A percentile compares a stretch with the other conserved stretches of the same genome.
Conservation (phyloP, 2,113 vertebrate genomes). For the Tachysurus fulvidraco region DNA sequence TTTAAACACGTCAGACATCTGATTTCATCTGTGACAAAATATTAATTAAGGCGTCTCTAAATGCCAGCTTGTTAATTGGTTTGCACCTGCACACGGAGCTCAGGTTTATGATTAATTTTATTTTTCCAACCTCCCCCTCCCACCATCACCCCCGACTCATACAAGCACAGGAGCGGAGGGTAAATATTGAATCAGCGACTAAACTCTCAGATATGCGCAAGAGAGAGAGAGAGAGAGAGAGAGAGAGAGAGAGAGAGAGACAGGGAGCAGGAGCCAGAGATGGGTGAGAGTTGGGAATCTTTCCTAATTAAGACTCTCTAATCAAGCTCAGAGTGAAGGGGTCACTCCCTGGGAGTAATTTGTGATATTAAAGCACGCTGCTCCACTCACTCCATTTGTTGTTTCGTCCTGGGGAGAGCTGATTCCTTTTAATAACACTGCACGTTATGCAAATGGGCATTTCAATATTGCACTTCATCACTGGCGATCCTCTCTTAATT, state of each 20-base stretch:
- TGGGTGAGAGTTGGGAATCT: conserved; percentile 78
- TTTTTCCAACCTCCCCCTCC: conserved; percentile 71
- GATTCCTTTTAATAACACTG: conserved; percentile 99
- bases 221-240: conserved; percentile 69
- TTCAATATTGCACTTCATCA: conserved; percentile 95
- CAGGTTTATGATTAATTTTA: conserved; percentile 83
- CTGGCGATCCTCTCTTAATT: conserved; percentile 95
- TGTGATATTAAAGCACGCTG: conserved; percentile 97
- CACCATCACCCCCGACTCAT: conserved; percentile 82
- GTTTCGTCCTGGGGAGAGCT: conserved; percentile 90
- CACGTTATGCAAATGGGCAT: conserved; percentile 96
- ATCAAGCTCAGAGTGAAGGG: conserved; percentile 92
- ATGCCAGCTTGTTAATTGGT: conserved; percentile 98
- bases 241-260: conserved; percentile 78
- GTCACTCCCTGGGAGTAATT: conserved; percentile 97
- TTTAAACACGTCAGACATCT: conserved; percentile 88
- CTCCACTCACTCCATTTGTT: conserved; percentile 81
- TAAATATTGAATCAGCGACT: conserved; percentile 99
- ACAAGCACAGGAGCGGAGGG: conserved; percentile 95
- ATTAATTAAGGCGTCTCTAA: conserved; percentile 96
- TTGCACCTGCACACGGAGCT: conserved; percentile 91
- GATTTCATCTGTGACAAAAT: conserved; percentile 89
- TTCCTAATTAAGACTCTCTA: conserved; percentile 98
- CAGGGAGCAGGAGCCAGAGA: conserved; percentile 73
- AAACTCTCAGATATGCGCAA: conserved; percentile 86